A percentile compares a stretch with the other conserved stretches of the same genome.
phyloP scores from a whole-genome alignment of 2,797 vertebrate species.

The Diceros bicornis region DNA sequence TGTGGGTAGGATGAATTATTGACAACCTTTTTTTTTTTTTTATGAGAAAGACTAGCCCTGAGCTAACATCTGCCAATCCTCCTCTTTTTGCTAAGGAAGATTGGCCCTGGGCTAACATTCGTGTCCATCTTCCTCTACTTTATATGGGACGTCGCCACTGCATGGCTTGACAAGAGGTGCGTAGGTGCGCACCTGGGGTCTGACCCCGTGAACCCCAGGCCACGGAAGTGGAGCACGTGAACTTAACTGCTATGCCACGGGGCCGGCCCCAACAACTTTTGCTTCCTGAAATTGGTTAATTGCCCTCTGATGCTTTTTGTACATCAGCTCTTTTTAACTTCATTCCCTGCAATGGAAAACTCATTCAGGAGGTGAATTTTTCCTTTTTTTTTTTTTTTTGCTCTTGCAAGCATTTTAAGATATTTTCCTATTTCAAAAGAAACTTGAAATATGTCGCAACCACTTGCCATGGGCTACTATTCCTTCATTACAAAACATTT shows the following conservation, averaged over 20 bases:
- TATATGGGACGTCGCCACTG: no score
- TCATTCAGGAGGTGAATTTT: background rate
- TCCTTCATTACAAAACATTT: background rate
- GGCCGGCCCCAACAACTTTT: no score
- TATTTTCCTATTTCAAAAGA: constrained; percentile 54
- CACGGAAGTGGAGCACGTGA: no score
- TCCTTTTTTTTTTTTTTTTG: background rate
- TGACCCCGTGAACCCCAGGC: no score
- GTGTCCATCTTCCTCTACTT: no score
- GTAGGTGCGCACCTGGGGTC: no score
- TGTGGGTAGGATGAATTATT: constrained; percentile 66
- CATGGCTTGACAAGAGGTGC: no score
- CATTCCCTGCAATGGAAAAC: constrained; percentile 78
- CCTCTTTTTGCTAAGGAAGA: no score
- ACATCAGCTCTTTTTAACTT: constrained; percentile 62
- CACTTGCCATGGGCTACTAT: background rate
- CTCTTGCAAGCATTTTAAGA: background rate
- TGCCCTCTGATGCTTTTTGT: constrained; percentile 68
- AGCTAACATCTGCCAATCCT: no score
- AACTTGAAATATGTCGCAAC: background rate
- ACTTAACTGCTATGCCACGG: no score
- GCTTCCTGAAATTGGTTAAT: constrained; percentile 72
- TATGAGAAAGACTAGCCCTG: no score
- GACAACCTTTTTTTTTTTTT: constrained; percentile 75
- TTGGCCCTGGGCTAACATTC: no score